Base-by-base conservation (phyloP, 2,113 vertebrate genomes). In the Zingel zingel region DNA sequence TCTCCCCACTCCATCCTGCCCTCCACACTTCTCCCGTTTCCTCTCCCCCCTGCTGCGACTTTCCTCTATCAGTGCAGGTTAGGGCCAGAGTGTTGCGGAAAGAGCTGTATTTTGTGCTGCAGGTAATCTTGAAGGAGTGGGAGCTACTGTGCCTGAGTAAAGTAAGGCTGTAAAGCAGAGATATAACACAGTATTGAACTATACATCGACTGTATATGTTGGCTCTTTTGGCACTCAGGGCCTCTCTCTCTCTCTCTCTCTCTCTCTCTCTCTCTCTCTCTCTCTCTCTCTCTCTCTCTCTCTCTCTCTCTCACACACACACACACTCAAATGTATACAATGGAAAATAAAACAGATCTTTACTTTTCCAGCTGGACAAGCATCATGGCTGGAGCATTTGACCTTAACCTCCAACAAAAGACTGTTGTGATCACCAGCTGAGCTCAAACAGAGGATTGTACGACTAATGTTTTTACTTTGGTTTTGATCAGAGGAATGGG, bases 341-440 rank as follows among this genome's bases (percentile, higher is more conserved):
- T 68, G 57, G 54, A 65, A 86, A 87, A 68, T 53, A 53, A 79
- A 87, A 67, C 27, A 50, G 54, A 71, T 57, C 61, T 84, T 74
- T 81, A 79, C 83, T 91, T 86, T 88, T 88, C 57, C 90, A 91
- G 86, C 89, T 83, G 81, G 71, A 33, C 18, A 67, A 68, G 45
- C 67, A 73, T 79, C 71, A 67, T 77, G 67, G 67, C 81, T 83
- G 19, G 21, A 78, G 65, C 11, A 6, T 82, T 83, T 90, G 79
- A 88, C 84, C 81, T 79, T 21, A 21, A 81, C 86, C 81, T 86
- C 23, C 14, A 53, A 72, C 72, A 67, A 76, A 79, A 86, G 33
- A 57, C 48, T 48, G 19, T 64, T 72, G 25, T 45, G 27, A 81
- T 77, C 78, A 50, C 39, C 19, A 70, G 36, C 73, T 78, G 70